phyloP scores from a whole-genome alignment of 1,140 invertebrate species.

The Epicauta chinensis region DNA sequence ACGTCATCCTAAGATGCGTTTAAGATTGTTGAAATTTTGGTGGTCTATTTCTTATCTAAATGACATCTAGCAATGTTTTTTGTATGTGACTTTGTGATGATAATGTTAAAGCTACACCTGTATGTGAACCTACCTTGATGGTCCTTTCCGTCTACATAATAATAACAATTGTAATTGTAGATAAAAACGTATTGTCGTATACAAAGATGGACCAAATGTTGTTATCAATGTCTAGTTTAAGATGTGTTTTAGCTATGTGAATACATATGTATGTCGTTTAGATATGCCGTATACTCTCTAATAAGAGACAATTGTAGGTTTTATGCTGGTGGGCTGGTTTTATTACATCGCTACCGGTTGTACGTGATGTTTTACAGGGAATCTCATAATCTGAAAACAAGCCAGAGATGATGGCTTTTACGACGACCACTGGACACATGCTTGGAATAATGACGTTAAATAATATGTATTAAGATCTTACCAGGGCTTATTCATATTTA shows the following conservation, averaged over 20 bases:
- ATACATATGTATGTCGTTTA: conserved; percentile 23
- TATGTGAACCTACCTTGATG: conserved; percentile 11
- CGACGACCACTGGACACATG: conserved; percentile 7
- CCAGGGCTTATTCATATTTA: conserved; percentile 23
- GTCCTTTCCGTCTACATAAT: conserved; percentile 19
- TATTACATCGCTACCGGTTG: conserved; percentile 14
- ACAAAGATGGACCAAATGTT: too few relatives aligned
- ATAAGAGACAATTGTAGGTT: conserved; percentile 28
- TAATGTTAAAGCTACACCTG: conserved; percentile 21
- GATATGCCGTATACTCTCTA: conserved; percentile 21
- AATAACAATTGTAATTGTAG: conserved; percentile 3
- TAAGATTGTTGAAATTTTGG: too few relatives aligned
- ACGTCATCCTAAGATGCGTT: too few relatives aligned
- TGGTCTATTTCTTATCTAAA: conserved; percentile 15
- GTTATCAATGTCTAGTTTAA: not conserved
- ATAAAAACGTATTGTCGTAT: too few relatives aligned
- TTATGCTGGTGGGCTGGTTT: conserved; percentile 25
- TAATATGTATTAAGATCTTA: conserved; percentile 27
- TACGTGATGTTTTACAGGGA: conserved; percentile 20
- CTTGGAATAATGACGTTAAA: conserved; percentile 24
- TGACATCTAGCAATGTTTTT: conserved; percentile 17
- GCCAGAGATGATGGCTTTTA: conserved; percentile 5
- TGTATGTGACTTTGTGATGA: conserved; percentile 21
- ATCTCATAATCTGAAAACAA: conserved; percentile 10
- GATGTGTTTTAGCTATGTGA: conserved; percentile 12